Evolutionary conservation across 2,888 invertebrate species (phyloP).

Genomic region (Endotricha flammealis): DNA sequence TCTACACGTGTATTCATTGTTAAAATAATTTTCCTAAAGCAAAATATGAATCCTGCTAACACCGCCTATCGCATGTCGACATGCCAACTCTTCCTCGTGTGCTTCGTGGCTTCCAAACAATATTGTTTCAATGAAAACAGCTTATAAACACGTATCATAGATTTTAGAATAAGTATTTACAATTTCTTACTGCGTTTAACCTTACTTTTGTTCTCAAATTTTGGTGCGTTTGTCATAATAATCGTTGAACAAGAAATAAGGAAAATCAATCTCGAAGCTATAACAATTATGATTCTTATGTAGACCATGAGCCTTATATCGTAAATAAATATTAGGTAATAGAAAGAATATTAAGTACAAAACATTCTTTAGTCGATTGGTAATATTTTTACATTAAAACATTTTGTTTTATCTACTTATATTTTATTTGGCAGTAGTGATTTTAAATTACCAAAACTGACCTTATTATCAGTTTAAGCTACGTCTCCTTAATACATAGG

Average conservation of each 20-base stretch:
- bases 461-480: conserved; percentile 51
- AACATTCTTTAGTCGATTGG: conserved; percentile 51
- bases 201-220: conserved; percentile 36
- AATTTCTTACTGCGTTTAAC: conserved; percentile 50
- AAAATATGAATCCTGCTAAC: conserved; percentile 23
- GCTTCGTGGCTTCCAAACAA: conserved; percentile 40
- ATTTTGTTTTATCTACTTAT: conserved; percentile 61
- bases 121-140: conserved; percentile 50
- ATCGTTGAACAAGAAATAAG: conserved; percentile 10
- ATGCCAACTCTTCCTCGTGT: conserved; percentile 26
- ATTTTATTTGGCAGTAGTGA: conserved; percentile 71
- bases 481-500: conserved; percentile 49
- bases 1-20: conserved; percentile 1
- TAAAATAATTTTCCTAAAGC: conserved; percentile 17
- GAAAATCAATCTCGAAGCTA: conserved; percentile 21
- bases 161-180: conserved; percentile 65
- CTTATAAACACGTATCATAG: conserved; percentile 65
- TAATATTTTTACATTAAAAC: conserved; percentile 62
- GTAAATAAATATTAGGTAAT: conserved; percentile 32
- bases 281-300: conserved; percentile 30
- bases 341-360: conserved; percentile 60
- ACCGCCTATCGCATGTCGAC: conserved; percentile 25
- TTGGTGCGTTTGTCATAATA: conserved; percentile 39
- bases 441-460: conserved; percentile 58
- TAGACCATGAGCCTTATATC: conserved; percentile 26